Evolutionary conservation across 23 tunicate genomes (phyloP), one percentile per base, ranked within the genome.

Genomic region (Phallusia fumigata): DNA sequence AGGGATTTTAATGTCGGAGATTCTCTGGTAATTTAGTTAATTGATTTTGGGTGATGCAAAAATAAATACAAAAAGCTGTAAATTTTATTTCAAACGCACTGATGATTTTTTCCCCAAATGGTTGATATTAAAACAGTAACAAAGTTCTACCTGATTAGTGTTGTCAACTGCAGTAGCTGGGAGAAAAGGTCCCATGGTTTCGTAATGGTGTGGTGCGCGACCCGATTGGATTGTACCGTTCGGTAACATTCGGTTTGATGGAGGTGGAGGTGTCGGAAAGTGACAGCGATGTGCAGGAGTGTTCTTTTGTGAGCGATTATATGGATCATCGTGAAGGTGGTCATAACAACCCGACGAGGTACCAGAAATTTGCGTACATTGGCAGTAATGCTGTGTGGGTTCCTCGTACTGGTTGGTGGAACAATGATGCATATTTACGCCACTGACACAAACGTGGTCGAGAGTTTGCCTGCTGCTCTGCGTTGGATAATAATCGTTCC

Each of bases 291-390:
- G 69, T 58, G 69, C 69, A 1, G 69, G 69, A 13, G 69, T 58
- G 69, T 13, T 13, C 69, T 58, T 58, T 24, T 58, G 69, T 24
- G 69, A 58, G 28, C 69, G 69, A 58, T 58, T 58, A 16, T 58
- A 58, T 16, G 69, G 76, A 28, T 83, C 65, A 13, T 87, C 91
- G 80, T 92, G 97, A 51, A 92, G 86, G 75, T 87, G 91, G 50
- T 92, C 90, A 51, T 92, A 92, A 44, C 86, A 82, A 13, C 88
- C 83, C 18, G 97, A 92, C 15, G 73, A 86, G 16, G 86, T 33
- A 30, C 84, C 69, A 26, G 89, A 75, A 24, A 86, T 77, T 18
- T 35, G 80, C 8, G 80, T 35, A 79, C 83, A 52, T 32, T 79
- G 36, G 73, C 91, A 79, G 75, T 58, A 87, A 34, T 52, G 85